A percentile compares a stretch with the other conserved stretches of the same genome.
Evolutionary conservation across 23 tunicate species (phyloP).

Genomic region (Styela plicata): DNA sequence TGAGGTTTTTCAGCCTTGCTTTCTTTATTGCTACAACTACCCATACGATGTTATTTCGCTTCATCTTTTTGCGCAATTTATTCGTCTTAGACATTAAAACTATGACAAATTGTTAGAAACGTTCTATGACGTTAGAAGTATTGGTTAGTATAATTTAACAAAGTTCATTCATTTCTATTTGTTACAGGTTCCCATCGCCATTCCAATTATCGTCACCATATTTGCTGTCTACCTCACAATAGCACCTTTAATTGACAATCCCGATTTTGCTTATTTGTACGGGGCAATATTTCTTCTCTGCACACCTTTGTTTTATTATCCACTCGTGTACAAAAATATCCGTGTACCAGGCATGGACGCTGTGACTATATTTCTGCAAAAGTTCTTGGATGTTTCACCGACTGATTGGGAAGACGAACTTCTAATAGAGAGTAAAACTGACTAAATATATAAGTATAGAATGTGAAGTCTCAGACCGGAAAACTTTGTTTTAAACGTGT

Average conservation of each 20-base stretch:
- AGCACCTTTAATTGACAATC: slow-evolving; percentile 62
- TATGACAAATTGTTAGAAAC: no score
- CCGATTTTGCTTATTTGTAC: slow-evolving; percentile 47
- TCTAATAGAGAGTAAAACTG: not conserved
- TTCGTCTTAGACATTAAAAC: no score
- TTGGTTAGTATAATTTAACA: not conserved
- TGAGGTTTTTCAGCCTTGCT: no score
- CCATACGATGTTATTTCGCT: no score
- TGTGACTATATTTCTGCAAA: slow-evolving; percentile 45
- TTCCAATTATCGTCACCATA: slow-evolving; percentile 48
- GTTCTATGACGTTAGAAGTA: no score
- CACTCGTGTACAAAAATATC: slow-evolving; percentile 45
- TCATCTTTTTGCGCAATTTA: no score
- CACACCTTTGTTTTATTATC: slow-evolving; percentile 48
- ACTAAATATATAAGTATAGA: no score
- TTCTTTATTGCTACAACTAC: no score
- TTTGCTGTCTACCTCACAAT: slow-evolving; percentile 44
- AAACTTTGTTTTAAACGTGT: no score
- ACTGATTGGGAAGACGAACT: slow-evolving; percentile 53
- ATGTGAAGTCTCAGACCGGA: no score
- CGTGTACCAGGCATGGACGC: slow-evolving; percentile 48
- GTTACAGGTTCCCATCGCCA: slow-evolving; percentile 63
- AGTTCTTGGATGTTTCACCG: slow-evolving; percentile 52
- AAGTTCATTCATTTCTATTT: not conserved
- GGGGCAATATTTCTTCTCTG: slow-evolving; percentile 41